Conservation (phyloP, 2,797 vertebrate genomes). For the Arnoldichthys spilopterus region DNA sequence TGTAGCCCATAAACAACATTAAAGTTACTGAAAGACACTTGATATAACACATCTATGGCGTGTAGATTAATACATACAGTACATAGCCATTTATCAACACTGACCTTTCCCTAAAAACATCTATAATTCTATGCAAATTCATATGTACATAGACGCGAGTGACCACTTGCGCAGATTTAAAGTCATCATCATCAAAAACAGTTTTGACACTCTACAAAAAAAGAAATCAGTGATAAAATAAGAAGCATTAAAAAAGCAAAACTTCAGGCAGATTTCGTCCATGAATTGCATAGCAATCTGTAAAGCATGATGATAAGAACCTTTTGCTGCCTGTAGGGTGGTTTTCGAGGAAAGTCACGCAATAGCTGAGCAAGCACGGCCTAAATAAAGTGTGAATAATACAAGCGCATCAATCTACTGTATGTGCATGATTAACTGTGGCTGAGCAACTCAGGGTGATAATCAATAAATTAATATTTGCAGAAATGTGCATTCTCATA, state of each 20-base stretch:
- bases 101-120: constrained; percentile 68
- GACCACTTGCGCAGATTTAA: constrained; percentile 53
- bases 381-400: neutral
- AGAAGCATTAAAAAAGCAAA: constrained; percentile 55
- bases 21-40: constrained; percentile 62
- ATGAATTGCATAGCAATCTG: constrained; percentile 74
- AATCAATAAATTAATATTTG: constrained; percentile 17
- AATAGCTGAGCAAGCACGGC: too few relatives aligned
- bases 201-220: constrained; percentile 59
- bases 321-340: neutral
- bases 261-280: neutral
- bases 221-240: constrained; percentile 52
- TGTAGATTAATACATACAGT: constrained; percentile 71
- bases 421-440: neutral
- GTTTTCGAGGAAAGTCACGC: neutral
- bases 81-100: constrained; percentile 67
- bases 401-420: neutral
- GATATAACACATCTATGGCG: constrained; percentile 68
- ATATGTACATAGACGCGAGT: constrained; percentile 70
- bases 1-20: neutral
- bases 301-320: neutral
- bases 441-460: neutral
- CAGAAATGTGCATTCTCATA: constrained; percentile 13
- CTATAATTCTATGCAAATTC: constrained; percentile 71
- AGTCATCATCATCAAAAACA: constrained; percentile 28